Evolutionary conservation across 2,113 vertebrate species (phyloP).

Genomic region (Hippocampus comes): DNA sequence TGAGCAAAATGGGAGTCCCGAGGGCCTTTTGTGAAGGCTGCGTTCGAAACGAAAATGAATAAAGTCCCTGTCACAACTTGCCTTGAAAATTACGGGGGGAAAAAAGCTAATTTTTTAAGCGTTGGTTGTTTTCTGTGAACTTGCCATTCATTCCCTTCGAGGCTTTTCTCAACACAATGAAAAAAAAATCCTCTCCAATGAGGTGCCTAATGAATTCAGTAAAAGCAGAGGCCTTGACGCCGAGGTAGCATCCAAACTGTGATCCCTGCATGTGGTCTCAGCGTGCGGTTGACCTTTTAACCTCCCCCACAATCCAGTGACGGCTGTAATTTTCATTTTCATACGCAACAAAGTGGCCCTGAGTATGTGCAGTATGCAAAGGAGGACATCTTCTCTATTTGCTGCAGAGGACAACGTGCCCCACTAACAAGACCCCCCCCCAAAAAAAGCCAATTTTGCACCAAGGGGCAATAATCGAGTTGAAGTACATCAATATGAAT

Average conservation of each 20-base stretch:
- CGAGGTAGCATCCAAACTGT: constrained; percentile 1
- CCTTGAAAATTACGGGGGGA: no score
- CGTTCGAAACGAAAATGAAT: not conserved
- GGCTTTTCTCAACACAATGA: not conserved
- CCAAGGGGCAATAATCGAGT: not conserved
- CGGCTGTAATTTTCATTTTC: not conserved
- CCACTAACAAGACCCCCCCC: not conserved
- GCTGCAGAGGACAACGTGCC: not conserved
- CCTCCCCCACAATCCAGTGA: not conserved
- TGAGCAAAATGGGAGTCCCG: not conserved
- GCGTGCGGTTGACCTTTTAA: constrained; percentile 2
- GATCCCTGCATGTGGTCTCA: not conserved
- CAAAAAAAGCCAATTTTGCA: not conserved
- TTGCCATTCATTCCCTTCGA: not conserved
- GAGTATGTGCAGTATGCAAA: not conserved
- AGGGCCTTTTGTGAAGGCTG: not conserved
- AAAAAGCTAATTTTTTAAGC: not conserved
- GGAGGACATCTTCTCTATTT: not conserved
- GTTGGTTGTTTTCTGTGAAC: not conserved
- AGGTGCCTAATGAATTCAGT: not conserved
- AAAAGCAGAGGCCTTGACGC: not conserved
- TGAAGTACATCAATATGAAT: constrained; percentile 1
- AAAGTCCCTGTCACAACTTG: not conserved
- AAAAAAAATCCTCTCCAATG: not conserved
- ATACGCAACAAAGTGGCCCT: not conserved